Evolutionary conservation across 2,113 vertebrate genomes (phyloP).

Genomic region (Lampris megalopsis): DNA sequence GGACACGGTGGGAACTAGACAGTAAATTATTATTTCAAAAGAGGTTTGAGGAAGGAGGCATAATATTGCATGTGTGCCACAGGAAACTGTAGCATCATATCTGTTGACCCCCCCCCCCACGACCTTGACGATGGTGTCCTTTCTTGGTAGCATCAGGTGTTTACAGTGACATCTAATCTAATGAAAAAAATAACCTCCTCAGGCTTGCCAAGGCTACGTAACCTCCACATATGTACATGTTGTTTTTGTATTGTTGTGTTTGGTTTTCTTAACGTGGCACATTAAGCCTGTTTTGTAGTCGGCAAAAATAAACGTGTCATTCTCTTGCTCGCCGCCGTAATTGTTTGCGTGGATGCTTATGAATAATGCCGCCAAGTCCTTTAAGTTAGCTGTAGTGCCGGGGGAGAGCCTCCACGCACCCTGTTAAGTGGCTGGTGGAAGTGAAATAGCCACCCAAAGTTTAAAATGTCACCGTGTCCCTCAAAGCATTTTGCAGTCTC

Average conservation of each 20-base stretch:
- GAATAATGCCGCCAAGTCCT: background rate
- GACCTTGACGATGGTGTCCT: conserved; percentile 14
- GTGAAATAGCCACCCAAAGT: conserved; percentile 28
- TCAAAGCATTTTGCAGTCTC: conserved; percentile 57
- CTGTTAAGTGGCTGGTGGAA: conserved; percentile 21
- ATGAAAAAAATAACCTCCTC: background rate
- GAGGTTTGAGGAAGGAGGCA: background rate
- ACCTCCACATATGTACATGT: background rate
- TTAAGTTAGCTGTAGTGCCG: background rate
- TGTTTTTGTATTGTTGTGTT: background rate
- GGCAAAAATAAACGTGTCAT: too few relatives aligned
- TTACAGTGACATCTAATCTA: conserved; percentile 14
- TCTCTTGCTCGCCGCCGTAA: too few relatives aligned
- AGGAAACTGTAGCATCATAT: conserved; percentile 17
- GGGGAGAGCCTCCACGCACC: conserved; percentile 20
- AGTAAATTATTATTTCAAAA: background rate
- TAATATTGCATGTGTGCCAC: background rate
- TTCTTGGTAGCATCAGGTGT: conserved; percentile 2
- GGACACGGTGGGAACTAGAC: too few relatives aligned
- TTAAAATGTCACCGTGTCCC: conserved; percentile 51
- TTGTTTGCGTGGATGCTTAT: too few relatives aligned
- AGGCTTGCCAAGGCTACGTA: background rate
- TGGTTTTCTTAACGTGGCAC: background rate
- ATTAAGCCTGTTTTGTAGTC: too few relatives aligned
- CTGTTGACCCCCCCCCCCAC: background rate